Percentiles rank a stretch among this genome's conserved stretches.
These are phyloP conservation scores for Cyphomyrus plagiostoma DNA, from an alignment of 2,113 vertebrate species.

Conservation along the genomic window DNA sequence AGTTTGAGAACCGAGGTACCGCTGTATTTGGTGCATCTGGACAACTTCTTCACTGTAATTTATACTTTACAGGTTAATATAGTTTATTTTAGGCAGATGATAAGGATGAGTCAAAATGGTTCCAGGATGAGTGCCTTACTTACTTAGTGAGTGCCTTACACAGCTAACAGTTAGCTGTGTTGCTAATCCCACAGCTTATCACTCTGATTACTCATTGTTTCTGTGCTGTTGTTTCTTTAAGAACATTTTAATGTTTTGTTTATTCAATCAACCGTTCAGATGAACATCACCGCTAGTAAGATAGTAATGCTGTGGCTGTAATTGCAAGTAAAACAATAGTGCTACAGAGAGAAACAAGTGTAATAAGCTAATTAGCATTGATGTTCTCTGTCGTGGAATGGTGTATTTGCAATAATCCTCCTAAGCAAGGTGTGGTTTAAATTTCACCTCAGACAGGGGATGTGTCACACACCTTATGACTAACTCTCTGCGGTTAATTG, in stretches of 20 bases:
- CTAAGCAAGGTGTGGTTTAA: neutral
- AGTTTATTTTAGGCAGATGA: neutral
- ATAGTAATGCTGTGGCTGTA: neutral
- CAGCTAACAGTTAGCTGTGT: neutral
- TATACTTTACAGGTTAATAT: neutral
- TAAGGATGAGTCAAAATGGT: neutral
- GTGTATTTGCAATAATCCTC: neutral
- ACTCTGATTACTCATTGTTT: neutral
- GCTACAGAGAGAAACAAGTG: neutral
- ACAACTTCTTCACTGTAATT: neutral
- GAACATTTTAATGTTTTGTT: neutral
- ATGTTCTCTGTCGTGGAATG: neutral
- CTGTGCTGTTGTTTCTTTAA: neutral
- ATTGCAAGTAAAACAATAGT: neutral
- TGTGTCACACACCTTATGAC: neutral
- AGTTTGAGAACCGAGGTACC: too few relatives aligned
- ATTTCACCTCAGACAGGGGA: constrained; percentile 1
- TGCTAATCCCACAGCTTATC: neutral
- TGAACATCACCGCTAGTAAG: neutral
- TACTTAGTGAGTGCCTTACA: neutral
- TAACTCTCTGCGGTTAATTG: neutral
- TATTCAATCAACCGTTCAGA: neutral
- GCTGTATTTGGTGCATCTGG: neutral
- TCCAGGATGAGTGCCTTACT: neutral
- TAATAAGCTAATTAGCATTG: neutral